Evolutionary conservation across 2,797 vertebrate species (phyloP).

Genomic region (Buphagus erythrorhynchus): DNA sequence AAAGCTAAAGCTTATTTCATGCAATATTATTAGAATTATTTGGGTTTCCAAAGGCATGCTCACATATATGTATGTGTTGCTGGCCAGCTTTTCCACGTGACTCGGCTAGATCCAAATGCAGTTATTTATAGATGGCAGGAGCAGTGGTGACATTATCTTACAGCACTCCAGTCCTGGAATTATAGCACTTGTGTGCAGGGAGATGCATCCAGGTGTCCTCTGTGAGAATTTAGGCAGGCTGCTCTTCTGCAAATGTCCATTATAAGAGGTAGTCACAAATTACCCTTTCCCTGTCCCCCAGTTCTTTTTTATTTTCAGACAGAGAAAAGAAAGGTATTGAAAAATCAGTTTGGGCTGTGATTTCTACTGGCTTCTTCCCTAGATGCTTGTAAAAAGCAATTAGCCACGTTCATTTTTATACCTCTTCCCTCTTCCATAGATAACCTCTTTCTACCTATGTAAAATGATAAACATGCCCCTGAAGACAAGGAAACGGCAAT

Average conservation of each 20-base stretch:
- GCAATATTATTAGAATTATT: slow-evolving; percentile 27
- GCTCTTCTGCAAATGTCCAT: not conserved
- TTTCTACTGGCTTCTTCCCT: not conserved
- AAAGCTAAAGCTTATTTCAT: slow-evolving; percentile 1
- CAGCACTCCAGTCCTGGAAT: not conserved
- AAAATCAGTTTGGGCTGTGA: not conserved
- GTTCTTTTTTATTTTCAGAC: not conserved
- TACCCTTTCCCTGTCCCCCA: not conserved
- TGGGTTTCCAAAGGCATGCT: not conserved
- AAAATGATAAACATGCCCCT: not conserved
- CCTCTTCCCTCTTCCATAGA: not conserved
- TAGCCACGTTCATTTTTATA: not conserved
- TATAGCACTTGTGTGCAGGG: not conserved
- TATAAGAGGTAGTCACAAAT: not conserved
- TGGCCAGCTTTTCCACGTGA: slow-evolving; percentile 44
- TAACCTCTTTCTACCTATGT: slow-evolving; percentile 1
- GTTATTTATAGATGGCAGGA: slow-evolving; percentile 53
- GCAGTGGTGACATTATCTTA: slow-evolving; percentile 33
- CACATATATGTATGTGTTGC: not conserved
- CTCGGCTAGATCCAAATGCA: not conserved
- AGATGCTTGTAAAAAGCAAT: slow-evolving; percentile 6
- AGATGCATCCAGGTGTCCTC: not conserved
- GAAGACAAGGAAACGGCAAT: slow-evolving; percentile 3
- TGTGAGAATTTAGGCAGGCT: not conserved
- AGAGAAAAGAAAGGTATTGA: not conserved